Base-by-base conservation (phyloP, 2,797 vertebrate species). In the Miichthys miiuy region DNA sequence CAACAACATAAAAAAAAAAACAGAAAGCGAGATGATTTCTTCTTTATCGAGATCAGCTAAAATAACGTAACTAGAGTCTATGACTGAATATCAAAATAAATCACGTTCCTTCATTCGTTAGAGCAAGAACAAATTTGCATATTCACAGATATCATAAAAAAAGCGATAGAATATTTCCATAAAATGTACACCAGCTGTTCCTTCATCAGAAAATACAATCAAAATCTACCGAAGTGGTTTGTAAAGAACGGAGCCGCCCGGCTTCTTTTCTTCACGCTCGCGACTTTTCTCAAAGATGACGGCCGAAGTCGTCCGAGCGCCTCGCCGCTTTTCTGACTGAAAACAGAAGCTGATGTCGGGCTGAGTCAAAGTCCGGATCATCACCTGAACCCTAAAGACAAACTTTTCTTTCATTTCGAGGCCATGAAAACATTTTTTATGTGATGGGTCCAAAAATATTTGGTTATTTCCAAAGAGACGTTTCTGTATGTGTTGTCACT, bases 81-180 rank as follows among this genome's bases (percentile, higher is more conserved):
- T 3, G 30, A 54, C 23, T 72, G 64, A 63, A 72, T 55, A 84
- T 85, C 65, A 84, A 81, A 90, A 89, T 77, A 80, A 87, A 91
- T 86, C 86, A 79, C 58, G 68, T 80, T 92, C 85, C 90, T 91
- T 93, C 89, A 89, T 88, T 85, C 74, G 62, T 87, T 75, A 77
- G 56, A 61, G 58, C 48, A n/a, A 84, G 0, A 82, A 52, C 3
- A 23, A 38, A 61, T 75, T 75, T 75, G 64, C 66, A 78, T 79
- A 79, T 75, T 90, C 61, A 87, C 79, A 90, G 25, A 75, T 44
- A 60, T 55, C 58, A 11, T 64, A 80, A 81, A 27, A 27, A 67
- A 1, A 77, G 27, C 13, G 0, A n/a, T 17, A 68, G 17, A 77
- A 82, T 70, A 74, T 84, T 66, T 75, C 50, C 27, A 81, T 58